Evolutionary conservation across 1,140 invertebrate genomes (phyloP).

Genomic region (Drosophila parvula): DNA sequence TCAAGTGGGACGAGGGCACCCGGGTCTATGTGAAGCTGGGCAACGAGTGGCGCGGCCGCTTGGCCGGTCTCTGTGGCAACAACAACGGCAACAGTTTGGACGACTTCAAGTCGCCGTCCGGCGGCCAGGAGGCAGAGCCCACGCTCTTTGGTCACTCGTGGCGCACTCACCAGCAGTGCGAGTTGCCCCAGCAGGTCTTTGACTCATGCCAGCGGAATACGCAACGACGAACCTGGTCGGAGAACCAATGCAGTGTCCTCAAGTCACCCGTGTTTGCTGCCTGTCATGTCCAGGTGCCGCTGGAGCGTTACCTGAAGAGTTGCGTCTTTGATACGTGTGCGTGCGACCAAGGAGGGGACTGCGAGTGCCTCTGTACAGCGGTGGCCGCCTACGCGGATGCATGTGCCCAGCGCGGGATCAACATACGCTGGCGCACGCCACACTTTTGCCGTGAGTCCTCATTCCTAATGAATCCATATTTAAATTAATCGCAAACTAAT

Average conservation of each 20-base stretch:
- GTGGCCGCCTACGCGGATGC: slow-evolving; percentile 93
- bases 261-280: slow-evolving; percentile 89
- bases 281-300: slow-evolving; percentile 92
- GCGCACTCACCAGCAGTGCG: slow-evolving; percentile 86
- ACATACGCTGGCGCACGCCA: slow-evolving; percentile 91
- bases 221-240: slow-evolving; percentile 91
- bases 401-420: slow-evolving; percentile 89
- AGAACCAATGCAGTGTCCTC: slow-evolving; percentile 89
- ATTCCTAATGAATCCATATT: no score
- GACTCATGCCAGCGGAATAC: slow-evolving; percentile 90
- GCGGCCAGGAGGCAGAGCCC: slow-evolving; percentile 89
- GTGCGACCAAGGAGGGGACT: slow-evolving; percentile 95
- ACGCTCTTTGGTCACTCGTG: slow-evolving; percentile 94
- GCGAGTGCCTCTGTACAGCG: slow-evolving; percentile 94
- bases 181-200: slow-evolving; percentile 85
- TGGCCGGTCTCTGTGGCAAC: slow-evolving; percentile 95
- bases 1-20: slow-evolving; percentile 95
- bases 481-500: neutral
- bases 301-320: slow-evolving; percentile 88
- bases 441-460: slow-evolving; percentile 90
- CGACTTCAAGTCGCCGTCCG: slow-evolving; percentile 93
- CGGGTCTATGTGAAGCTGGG: slow-evolving; percentile 91
- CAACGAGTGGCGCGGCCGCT: slow-evolving; percentile 90
- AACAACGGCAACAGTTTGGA: slow-evolving; percentile 92
- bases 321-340: slow-evolving; percentile 93